phyloP scores from a whole-genome alignment of 2,113 vertebrate genomes.

The Poeciliopsis turrubarensis region DNA sequence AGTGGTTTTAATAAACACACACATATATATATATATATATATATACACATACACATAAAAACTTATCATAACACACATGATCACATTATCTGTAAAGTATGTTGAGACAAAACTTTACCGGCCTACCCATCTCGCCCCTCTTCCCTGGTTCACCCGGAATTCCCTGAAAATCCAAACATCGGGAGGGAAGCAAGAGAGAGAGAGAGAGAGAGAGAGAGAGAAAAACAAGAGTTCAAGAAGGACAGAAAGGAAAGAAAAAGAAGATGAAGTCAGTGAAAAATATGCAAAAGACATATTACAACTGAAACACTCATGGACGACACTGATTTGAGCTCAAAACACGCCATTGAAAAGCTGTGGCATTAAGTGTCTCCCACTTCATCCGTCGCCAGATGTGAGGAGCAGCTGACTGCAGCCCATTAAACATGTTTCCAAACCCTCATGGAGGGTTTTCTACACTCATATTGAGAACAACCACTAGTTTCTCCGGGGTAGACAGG shows the following conservation, averaged over 20 bases:
- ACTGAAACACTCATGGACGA: conserved; percentile 13
- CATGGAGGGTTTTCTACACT: conserved; percentile 24
- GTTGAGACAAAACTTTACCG: conserved; percentile 99
- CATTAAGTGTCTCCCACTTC: conserved; percentile 13
- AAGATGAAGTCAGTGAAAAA: conserved; percentile 20
- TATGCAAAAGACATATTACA: conserved; percentile 35
- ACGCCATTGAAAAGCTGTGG: conserved; percentile 28
- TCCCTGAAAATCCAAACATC: conserved; percentile 81
- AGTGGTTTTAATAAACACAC: not conserved
- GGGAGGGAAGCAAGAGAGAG: conserved; percentile 42
- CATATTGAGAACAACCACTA: conserved; percentile 41
- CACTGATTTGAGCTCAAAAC: conserved; percentile 19
- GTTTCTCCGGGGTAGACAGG: conserved; percentile 22
- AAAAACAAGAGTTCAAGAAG: not conserved
- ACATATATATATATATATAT: too few species aligned
- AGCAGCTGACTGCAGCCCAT: conserved; percentile 53
- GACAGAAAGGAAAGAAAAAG: conserved; percentile 22
- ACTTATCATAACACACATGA: conserved; percentile 42
- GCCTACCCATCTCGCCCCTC: conserved; percentile 99
- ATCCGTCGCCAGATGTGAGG: conserved; percentile 37
- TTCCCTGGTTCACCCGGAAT: conserved; percentile 95
- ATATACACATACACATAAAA: not conserved
- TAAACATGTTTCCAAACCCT: conserved; percentile 26
- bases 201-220: not conserved
- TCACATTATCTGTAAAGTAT: conserved; percentile 81